Evolutionary conservation across 1,140 invertebrate genomes (phyloP).

Genomic region (Akabosia matsudoensis): DNA sequence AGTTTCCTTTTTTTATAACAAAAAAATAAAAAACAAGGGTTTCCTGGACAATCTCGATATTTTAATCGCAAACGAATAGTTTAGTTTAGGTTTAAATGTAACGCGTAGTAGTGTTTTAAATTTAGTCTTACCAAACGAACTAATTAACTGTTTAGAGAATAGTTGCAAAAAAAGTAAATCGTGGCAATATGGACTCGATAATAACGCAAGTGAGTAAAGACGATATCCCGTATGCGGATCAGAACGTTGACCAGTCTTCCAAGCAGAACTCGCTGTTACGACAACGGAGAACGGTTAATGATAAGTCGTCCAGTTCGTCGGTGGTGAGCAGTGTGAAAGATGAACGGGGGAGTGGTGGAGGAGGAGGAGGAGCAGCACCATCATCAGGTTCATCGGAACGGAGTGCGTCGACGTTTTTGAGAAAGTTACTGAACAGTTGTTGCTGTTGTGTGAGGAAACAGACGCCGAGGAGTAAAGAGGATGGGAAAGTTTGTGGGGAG

Average conservation of each 20-base stretch:
- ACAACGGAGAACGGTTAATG: background rate
- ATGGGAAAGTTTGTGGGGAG: constrained; percentile 46
- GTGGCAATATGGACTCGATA: constrained; percentile 25
- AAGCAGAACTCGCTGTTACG: constrained; percentile 10
- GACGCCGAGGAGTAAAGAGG: background rate
- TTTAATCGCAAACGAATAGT: no score
- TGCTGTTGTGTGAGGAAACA: constrained; percentile 15
- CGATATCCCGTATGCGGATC: background rate
- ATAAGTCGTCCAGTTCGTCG: background rate
- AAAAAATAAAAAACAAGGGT: no score
- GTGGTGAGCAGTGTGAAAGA: background rate
- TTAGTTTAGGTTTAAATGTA: no score
- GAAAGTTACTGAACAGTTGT: constrained; percentile 6
- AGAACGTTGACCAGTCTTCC: background rate
- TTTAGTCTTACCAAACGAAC: no score
- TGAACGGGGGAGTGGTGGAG: background rate
- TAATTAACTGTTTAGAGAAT: no score
- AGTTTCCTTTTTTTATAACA: no score
- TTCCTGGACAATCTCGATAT: no score
- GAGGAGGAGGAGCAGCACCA: background rate
- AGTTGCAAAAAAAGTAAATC: no score
- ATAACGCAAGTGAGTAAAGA: constrained; percentile 22
- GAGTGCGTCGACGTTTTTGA: background rate
- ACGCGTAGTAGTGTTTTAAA: no score
- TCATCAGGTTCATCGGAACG: background rate